Evolutionary conservation across 2,797 vertebrate genomes (phyloP), one percentile per base, ranked within the genome.

Genomic region (Enteromius trimaculatus): DNA sequence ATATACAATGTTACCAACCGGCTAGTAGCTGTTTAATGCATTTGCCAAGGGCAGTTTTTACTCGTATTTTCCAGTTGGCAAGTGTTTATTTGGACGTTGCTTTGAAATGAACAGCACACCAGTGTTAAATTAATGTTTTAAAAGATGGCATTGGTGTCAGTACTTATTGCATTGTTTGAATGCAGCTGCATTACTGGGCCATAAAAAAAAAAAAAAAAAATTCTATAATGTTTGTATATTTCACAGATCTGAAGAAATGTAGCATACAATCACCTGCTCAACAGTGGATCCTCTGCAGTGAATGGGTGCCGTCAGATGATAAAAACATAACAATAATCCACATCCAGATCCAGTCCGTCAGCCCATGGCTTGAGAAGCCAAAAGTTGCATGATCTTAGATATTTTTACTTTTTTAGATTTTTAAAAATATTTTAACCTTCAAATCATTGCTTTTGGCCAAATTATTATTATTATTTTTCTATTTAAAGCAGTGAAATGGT

Each of bases 21-120:
- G 37, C 14, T 4, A 60, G 34, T 60, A 76, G 53, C n/a, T 76
- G n/a, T 76, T 60, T 60, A 76, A 42, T 76, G 53, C 42, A 39
- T 76, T 76, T 76, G 53, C 74, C 74, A 76, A 76, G 34, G 51
- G 37, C n/a, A 42, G 53, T 60, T 76, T 74, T 60, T 60, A 26
- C 74, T 75, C 2, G 0, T 39, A 53, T 76, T 39, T 75, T 76
- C 7, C 6, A 8, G 21, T 60, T 76, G 74, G 53, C 53, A 77
- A 60, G 37, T 19, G 53, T 77, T 60, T 34, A 26, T 42, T 60
- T 77, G 53, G 34, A 77, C n/a, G 1, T 4, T 64, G 58, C 58
- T 64, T 47, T 64, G 39, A 64, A 64, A 77, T 47, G 26, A 77
- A 29, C 58, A 47, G 39, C 58, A 47, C 58, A 21, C 8, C 21